Percentiles rank a stretch among this genome's conserved stretches.
Conservation (phyloP, 2,113 vertebrate genomes). For the Tetrao urogallus region DNA sequence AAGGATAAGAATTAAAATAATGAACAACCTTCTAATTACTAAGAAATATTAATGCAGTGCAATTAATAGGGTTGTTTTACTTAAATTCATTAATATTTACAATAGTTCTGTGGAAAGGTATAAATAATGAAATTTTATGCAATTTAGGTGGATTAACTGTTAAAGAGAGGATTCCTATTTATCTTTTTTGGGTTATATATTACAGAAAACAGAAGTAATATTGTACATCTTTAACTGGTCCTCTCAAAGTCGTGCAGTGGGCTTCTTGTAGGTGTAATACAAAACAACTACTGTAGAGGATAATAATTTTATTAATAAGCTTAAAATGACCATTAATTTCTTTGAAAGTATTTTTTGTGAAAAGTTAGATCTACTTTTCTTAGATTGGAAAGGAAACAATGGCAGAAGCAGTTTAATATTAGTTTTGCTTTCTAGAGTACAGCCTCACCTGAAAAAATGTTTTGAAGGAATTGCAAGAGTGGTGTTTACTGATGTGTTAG, state of each 20-base stretch:
- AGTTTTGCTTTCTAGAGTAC: conserved; percentile 78
- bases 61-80: neutral
- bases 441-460: conserved; percentile 92
- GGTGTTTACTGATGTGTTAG: conserved; percentile 86
- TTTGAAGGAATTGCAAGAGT: conserved; percentile 92
- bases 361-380: neutral
- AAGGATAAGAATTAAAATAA: neutral
- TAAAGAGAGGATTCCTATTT: neutral
- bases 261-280: neutral
- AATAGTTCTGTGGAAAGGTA: neutral
- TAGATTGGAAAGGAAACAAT: neutral
- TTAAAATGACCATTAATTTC: neutral
- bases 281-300: neutral
- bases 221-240: neutral
- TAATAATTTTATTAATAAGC: neutral
- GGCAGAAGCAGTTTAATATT: neutral
- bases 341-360: neutral
- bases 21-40: neutral
- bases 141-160: neutral
- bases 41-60: neutral
- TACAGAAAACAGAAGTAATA: neutral
- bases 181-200: neutral
- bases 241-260: neutral
- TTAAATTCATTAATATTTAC: neutral
- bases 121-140: neutral